Conservation (phyloP, 2,797 vertebrate genomes). For the Coregonus suidteri region DNA sequence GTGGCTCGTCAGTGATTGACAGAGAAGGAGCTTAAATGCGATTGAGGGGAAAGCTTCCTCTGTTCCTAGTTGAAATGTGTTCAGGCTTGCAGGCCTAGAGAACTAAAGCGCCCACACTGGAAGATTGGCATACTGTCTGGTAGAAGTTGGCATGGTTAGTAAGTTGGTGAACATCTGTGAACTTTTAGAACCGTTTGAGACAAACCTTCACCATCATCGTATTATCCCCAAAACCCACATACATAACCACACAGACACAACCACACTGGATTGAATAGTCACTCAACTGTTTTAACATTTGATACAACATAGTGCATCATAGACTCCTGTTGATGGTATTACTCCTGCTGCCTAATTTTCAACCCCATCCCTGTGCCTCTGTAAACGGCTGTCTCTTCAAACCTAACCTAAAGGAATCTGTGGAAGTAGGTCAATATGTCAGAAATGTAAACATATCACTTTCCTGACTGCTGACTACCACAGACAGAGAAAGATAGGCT, state of each 20-base stretch:
- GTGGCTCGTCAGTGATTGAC: slow-evolving; percentile 53
- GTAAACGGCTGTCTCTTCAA: slow-evolving; percentile 41
- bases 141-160: slow-evolving; percentile 35
- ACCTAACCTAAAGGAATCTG: slow-evolving; percentile 39
- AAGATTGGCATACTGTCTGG: slow-evolving; percentile 41
- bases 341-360: neutral
- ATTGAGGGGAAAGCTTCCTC: slow-evolving; percentile 57
- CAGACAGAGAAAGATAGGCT: slow-evolving; percentile 30
- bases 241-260: neutral
- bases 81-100: slow-evolving; percentile 49
- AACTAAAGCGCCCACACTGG: slow-evolving; percentile 53
- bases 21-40: slow-evolving; percentile 59
- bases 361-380: slow-evolving; percentile 15
- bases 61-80: slow-evolving; percentile 54
- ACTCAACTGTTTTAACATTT: no score
- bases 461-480: slow-evolving; percentile 35
- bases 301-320: neutral
- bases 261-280: no score
- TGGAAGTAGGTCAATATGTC: slow-evolving; percentile 52
- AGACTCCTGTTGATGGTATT: slow-evolving; percentile 1
- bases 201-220: slow-evolving; percentile 29
- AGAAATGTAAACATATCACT: slow-evolving; percentile 58
- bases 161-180: slow-evolving; percentile 37
- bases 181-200: slow-evolving; percentile 42
- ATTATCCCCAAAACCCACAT: slow-evolving; percentile 23